Evolutionary conservation across 2,113 vertebrate species (phyloP), one percentile per base, ranked within the genome.

Genomic region (Aegithalos caudatus): DNA sequence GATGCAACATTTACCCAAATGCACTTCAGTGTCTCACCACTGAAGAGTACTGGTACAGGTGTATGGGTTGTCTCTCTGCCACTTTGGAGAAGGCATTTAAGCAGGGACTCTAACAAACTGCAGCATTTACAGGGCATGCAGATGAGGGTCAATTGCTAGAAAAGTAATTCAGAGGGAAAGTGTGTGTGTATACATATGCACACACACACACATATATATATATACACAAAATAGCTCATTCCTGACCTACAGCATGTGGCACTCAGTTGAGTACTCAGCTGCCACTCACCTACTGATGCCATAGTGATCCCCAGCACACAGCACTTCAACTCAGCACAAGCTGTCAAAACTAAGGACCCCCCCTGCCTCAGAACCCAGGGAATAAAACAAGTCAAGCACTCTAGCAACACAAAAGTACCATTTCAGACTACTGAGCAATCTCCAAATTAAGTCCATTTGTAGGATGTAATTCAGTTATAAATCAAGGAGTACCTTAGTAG

Each of bases 11-110:
- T 94, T 93, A 97, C 57, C 92, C 71, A 93, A 87, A 96, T 1
- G 38, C 71, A 88, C 78, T 93, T 79, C 87, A 94, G 72, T 74
- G 50, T 45, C 86, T 97, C 92, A 87, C 94, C 64, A 90, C 84
- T 71, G 50, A 92, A 88, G 62, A 86, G 67, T 56, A 96, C 80
- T 80, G 86, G 93, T 45, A 95, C 58, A 96, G 89, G 90, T 91
- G 96, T 81, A 94, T 50, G 69, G 81, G 23, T 48, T 86, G 90
- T 96, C 88, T 97, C 94, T 97, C 88, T 96, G 90, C 47, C 95
- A 95, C 93, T 97, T n/a, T 92, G 96, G 95, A 97, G 96, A 96
- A 96, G 53, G 47, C 42, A 93, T 92, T 95, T 88, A 95, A 95
- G 53, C 86, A 81, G 47, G 80, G 80, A 67, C 53, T 65, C 44